phyloP scores from a whole-genome alignment of 1,140 invertebrate genomes.

The Drosophila malerkotliana region DNA sequence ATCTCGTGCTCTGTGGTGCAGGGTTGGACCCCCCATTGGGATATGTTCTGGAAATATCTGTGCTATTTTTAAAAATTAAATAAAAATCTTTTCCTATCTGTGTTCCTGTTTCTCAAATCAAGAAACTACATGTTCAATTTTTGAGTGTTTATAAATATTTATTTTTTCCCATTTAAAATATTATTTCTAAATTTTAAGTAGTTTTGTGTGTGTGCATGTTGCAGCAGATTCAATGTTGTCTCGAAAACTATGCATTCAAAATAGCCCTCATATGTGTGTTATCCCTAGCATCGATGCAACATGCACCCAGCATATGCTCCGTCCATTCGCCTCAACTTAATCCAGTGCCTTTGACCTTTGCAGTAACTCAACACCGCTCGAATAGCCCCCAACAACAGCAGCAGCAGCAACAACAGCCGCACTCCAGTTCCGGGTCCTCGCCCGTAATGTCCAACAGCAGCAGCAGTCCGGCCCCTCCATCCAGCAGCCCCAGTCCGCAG shows the following conservation, averaged over 20 bases:
- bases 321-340: slow-evolving; percentile 10
- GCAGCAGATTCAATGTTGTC: slow-evolving; percentile 52
- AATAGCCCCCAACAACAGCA: slow-evolving; percentile 81
- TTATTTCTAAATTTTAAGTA: slow-evolving; percentile 17
- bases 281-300: slow-evolving; percentile 31
- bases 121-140: not conserved
- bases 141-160: slow-evolving; percentile 9
- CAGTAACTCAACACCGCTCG: slow-evolving; percentile 84
- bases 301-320: slow-evolving; percentile 50
- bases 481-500: slow-evolving; percentile 84
- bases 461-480: slow-evolving; percentile 83
- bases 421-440: slow-evolving; percentile 83
- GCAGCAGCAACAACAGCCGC: slow-evolving; percentile 58
- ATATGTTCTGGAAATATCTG: slow-evolving; percentile 1
- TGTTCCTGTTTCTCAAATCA: not conserved
- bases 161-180: slow-evolving; percentile 3
- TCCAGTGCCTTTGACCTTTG: slow-evolving; percentile 32
- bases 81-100: not conserved
- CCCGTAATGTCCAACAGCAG: slow-evolving; percentile 84
- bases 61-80: not conserved
- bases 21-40: not conserved
- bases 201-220: slow-evolving; percentile 56
- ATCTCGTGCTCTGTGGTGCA: slow-evolving; percentile 2
- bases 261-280: slow-evolving; percentile 15
- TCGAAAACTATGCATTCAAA: slow-evolving; percentile 26